Conservation (phyloP, 1,140 invertebrate genomes). For the Drosophila nannoptera region DNA sequence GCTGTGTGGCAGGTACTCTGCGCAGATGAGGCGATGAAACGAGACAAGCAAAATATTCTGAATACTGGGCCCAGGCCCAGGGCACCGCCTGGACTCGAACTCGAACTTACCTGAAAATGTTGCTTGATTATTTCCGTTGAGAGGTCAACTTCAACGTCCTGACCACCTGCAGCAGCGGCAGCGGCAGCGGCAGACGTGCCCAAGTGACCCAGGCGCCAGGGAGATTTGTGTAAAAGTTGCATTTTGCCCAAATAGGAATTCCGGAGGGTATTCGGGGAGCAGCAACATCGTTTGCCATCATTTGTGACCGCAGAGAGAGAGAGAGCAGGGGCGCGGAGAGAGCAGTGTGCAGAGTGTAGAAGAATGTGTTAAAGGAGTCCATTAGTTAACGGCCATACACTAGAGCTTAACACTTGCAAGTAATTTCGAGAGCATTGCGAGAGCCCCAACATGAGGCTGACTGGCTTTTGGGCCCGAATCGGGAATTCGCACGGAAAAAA, state of each 20-base stretch:
- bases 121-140: conserved; percentile 79
- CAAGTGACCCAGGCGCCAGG: conserved; percentile 54
- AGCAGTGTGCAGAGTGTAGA: conserved; percentile 29
- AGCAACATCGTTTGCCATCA: conserved; percentile 36
- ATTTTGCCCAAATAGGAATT: conserved; percentile 36
- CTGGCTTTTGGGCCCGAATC: background rate
- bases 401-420: conserved; percentile 5
- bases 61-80: background rate
- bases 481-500: background rate
- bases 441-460: conserved; percentile 22
- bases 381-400: conserved; percentile 64
- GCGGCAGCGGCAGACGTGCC: conserved; percentile 58
- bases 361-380: conserved; percentile 60
- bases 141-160: conserved; percentile 78
- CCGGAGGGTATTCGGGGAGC: conserved; percentile 24
- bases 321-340: background rate
- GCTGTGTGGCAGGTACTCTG: conserved; percentile 88
- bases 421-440: conserved; percentile 1
- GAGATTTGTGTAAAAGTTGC: conserved; percentile 37
- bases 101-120: conserved; percentile 78
- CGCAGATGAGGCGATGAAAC: conserved; percentile 20
- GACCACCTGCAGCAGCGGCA: conserved; percentile 69
- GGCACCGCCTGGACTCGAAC: background rate
- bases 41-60: conserved; percentile 38
- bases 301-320: conserved; percentile 43